Evolutionary conservation across 2,113 vertebrate species (phyloP), one percentile per base, ranked within the genome.

Genomic region (Oreochromis spilurus): DNA sequence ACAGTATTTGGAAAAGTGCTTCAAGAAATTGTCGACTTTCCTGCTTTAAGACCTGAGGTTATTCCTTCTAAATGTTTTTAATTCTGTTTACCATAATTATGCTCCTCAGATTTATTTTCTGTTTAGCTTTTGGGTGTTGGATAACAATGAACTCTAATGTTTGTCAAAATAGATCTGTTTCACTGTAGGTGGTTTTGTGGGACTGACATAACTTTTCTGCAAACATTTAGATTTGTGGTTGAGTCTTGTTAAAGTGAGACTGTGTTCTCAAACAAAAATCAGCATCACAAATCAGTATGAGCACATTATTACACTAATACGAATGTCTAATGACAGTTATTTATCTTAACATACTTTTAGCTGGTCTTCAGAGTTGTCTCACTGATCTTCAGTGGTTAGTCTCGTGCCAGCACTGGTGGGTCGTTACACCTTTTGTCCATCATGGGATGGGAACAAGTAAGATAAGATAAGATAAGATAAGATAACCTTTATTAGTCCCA

Each of bases 11-110:
- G 98, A 98, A 86, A 99, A 99, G 98, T 98, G 4, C 94, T 99
- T 45, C 99, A 99, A 95, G 99, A 99, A 96, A 99, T 99, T 83
- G 98, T 99, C 92, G 98, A 99, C 89, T 97, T 99, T 86, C 98
- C 98, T 62, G 97, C 98, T 81, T 95, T 99, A 84, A 97, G 99
- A 88, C 98, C 98, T 88, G 98, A 99, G 97, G 98, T 99, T 54
- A 89, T 78, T 34, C 36, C 19, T 26, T 45, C 1, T 3, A 12
- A 52, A 53, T 6, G 14, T 17, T 55, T 70, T 78, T 29, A 36
- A 60, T n/a, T 57, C 21, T 70, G 21, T 6, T 54, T 21, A 52
- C 1, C 24, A 9, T 81, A 31, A 34, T n/a, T 54, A 3, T 8
- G 1, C 6, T 21, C 11, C 60, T n/a, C 3, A 26, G 36, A 67